These are phyloP conservation scores for Schlechtendalia chinensis DNA, from an alignment of 1,140 invertebrate species.

Conservation along the genomic window DNA sequence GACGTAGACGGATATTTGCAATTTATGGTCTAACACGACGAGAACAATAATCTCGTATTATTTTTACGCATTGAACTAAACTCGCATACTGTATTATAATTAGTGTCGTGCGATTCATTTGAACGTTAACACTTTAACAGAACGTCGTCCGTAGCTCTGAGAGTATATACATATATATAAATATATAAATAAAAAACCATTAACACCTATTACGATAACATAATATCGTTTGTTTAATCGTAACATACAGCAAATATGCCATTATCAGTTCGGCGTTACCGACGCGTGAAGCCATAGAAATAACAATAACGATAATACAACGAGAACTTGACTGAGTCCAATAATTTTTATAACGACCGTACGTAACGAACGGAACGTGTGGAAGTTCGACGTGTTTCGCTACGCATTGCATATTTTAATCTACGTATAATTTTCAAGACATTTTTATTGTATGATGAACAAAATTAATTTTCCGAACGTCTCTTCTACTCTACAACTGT, in stretches of 20 bases:
- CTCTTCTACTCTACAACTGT: no score
- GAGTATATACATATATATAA: no score
- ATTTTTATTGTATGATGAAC: no score
- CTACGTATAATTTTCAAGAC: no score
- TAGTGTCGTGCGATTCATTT: background rate
- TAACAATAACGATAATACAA: no score
- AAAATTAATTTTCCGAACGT: no score
- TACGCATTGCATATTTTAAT: background rate
- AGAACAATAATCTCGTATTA: background rate
- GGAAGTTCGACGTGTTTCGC: background rate
- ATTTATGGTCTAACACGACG: slow-evolving; percentile 33
- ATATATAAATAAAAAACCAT: no score
- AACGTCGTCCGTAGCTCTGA: background rate
- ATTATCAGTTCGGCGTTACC: background rate
- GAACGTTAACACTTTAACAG: no score
- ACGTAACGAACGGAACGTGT: background rate
- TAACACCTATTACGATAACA: no score
- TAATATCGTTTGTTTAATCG: background rate
- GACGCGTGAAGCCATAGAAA: background rate
- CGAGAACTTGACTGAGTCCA: background rate
- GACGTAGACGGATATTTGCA: slow-evolving; percentile 70
- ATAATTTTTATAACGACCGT: background rate
- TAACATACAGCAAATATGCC: slow-evolving; percentile 10
- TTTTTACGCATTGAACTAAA: no score
- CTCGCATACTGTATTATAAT: background rate